phyloP scores from a whole-genome alignment of 2,888 invertebrate species.

The Oasisia sp. region DNA sequence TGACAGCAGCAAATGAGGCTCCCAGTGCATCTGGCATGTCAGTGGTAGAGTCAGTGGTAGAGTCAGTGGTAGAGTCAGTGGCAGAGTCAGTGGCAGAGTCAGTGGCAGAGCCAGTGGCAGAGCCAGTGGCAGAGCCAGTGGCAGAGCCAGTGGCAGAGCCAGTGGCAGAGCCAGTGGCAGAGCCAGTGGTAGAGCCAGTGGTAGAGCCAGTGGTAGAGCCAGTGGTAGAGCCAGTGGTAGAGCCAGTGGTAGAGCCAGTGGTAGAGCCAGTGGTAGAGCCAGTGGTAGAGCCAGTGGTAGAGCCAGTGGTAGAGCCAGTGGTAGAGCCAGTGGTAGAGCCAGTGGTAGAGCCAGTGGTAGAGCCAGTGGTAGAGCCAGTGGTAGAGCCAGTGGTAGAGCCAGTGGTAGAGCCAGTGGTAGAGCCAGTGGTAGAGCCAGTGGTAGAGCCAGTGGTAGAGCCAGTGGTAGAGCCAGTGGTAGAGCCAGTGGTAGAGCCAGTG shows the following conservation, averaged over 20 bases:
- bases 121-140: neutral
- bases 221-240: slow-evolving; percentile 20
- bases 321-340: slow-evolving; percentile 14
- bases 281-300: no score
- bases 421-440: no score
- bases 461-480: no score
- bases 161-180: no score
- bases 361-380: slow-evolving; percentile 14
- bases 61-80: no score
- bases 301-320: slow-evolving; percentile 10
- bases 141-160: neutral
- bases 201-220: no score
- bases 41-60: no score
- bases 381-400: no score
- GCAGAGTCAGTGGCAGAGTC: slow-evolving; percentile 8
- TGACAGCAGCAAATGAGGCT: slow-evolving; percentile 38
- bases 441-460: slow-evolving; percentile 14
- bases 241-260: no score
- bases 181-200: slow-evolving; percentile 14
- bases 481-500: slow-evolving; percentile 10
- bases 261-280: slow-evolving; percentile 14
- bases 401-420: slow-evolving; percentile 20
- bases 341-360: no score
- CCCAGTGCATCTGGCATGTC: slow-evolving; percentile 37
- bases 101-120: no score